These are phyloP conservation scores for Carollia perspicillata DNA, from an alignment of 2,113 vertebrate genomes.

Conservation along the genomic window DNA sequence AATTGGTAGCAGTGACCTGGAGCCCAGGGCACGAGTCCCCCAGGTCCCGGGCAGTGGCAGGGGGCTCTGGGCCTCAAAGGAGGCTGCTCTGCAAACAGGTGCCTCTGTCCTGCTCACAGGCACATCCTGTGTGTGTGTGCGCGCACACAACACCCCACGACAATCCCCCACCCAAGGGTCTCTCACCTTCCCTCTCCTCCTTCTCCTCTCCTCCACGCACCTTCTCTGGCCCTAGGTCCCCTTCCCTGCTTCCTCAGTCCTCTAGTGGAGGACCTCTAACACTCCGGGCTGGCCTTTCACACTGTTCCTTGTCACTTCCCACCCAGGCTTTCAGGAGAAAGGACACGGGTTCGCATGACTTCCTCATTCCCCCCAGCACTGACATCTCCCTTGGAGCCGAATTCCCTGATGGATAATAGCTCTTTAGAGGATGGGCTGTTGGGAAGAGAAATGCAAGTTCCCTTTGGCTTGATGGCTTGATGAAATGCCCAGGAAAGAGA, in stretches of 20 bases:
- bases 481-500: neutral
- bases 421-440: neutral
- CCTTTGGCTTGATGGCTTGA: neutral
- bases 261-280: neutral
- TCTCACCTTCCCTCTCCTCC: neutral
- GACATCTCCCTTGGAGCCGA: neutral
- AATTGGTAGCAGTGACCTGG: neutral
- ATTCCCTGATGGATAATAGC: neutral
- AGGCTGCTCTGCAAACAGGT: neutral
- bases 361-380: neutral
- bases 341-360: neutral
- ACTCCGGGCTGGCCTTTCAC: neutral
- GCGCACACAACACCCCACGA: accelerated
- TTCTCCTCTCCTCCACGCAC: neutral
- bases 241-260: neutral
- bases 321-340: neutral
- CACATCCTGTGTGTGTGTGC: neutral
- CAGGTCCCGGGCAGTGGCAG: neutral
- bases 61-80: neutral
- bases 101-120: neutral
- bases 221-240: neutral
- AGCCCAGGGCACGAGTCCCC: neutral
- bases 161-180: accelerated
- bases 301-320: neutral
- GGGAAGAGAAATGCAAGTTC: neutral